phyloP scores from a whole-genome alignment of 2,888 invertebrate genomes.

The Parnassius mnemosyne region DNA sequence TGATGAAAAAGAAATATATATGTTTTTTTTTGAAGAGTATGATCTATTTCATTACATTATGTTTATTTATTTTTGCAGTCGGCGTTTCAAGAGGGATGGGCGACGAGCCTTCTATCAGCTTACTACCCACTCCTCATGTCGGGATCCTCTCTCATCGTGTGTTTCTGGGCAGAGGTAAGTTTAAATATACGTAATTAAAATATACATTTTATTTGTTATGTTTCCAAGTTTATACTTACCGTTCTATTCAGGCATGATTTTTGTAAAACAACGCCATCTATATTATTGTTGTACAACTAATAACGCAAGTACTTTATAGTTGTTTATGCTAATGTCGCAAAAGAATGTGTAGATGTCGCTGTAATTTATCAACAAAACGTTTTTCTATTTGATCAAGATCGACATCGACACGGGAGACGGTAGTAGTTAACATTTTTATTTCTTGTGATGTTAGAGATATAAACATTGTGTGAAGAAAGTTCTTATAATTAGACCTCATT shows the following conservation, averaged over 20 bases:
- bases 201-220: neutral
- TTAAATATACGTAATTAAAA: neutral
- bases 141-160: conserved; percentile 93
- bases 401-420: too few relatives aligned
- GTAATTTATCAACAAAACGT: too few relatives aligned
- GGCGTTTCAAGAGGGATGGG: conserved; percentile 91
- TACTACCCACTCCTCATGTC: conserved; percentile 94
- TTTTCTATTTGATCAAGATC: too few relatives aligned
- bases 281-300: neutral
- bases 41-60: neutral
- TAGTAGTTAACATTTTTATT: too few relatives aligned
- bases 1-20: too few relatives aligned
- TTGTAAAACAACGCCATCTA: neutral
- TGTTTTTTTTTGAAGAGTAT: too few relatives aligned
- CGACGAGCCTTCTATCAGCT: conserved; percentile 91
- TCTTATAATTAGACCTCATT: too few relatives aligned
- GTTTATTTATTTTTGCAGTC: conserved; percentile 76
- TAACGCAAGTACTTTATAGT: neutral
- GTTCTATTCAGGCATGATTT: too few relatives aligned
- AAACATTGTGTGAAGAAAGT: too few relatives aligned
- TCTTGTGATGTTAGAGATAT: too few relatives aligned
- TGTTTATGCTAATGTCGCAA: neutral
- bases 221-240: neutral
- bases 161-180: conserved; percentile 96
- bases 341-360: neutral